Conservation (phyloP, 2,888 invertebrate species). For the Ormyrus labotus region DNA sequence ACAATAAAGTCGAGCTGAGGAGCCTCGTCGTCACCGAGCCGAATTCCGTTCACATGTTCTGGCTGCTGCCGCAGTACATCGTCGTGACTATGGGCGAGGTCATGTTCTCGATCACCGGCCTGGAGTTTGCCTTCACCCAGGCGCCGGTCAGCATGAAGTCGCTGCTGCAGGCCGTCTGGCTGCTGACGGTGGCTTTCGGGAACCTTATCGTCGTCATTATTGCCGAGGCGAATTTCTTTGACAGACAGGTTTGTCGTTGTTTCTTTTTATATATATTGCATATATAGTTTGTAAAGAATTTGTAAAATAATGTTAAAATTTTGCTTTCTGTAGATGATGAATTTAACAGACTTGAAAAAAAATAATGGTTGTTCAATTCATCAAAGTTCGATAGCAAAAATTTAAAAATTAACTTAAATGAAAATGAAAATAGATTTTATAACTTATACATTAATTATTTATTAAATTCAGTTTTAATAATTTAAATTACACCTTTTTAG, state of each 20-base stretch:
- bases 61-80: conserved; percentile 94
- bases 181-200: conserved; percentile 94
- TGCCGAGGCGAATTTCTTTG: conserved; percentile 86
- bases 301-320: no score
- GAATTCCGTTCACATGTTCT: conserved; percentile 87
- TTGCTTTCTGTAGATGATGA: no score
- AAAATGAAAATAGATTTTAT: no score
- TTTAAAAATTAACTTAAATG: no score
- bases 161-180: conserved; percentile 93
- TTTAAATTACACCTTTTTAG: conserved; percentile 77
- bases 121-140: conserved; percentile 97
- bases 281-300: no score
- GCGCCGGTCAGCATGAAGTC: conserved; percentile 96
- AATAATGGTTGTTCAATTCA: no score
- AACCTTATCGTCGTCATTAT: conserved; percentile 94
- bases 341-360: no score
- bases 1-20: conserved; percentile 56
- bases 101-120: conserved; percentile 96
- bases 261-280: no score
- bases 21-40: conserved; percentile 79
- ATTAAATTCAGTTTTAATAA: no score
- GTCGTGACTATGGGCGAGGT: conserved; percentile 95
- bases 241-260: conserved; percentile 80
- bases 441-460: no score
- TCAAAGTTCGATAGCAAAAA: no score